Percentiles rank a stretch among this genome's conserved stretches.
Conservation (phyloP, 1,140 invertebrate species). For the Drosophila ercepeae region DNA sequence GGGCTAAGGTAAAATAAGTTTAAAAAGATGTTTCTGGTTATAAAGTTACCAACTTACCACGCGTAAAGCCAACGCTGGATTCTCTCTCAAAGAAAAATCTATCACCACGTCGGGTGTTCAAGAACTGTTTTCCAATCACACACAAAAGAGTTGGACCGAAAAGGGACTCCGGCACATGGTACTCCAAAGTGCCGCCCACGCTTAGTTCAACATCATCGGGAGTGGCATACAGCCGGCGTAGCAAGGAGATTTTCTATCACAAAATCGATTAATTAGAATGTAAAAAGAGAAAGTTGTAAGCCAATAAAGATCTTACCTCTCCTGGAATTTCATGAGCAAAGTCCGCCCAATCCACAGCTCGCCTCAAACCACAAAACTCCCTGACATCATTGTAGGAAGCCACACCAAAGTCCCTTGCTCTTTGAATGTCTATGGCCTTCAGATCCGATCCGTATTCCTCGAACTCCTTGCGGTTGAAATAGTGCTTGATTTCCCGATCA, state of each 20-base stretch:
- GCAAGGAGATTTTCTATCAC: conserved; percentile 66
- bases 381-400: conserved; percentile 92
- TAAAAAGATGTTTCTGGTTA: neutral
- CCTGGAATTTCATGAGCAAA: conserved; percentile 88
- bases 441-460: conserved; percentile 86
- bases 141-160: conserved; percentile 96
- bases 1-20: conserved; percentile 85
- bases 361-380: conserved; percentile 90
- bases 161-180: conserved; percentile 89
- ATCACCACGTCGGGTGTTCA: conserved; percentile 91
- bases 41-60: conserved; percentile 85
- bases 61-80: conserved; percentile 88
- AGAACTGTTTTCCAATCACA: conserved; percentile 94
- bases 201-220: conserved; percentile 95
- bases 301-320: no score
- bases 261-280: conserved; percentile 1
- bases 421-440: conserved; percentile 92
- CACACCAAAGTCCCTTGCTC: conserved; percentile 94
- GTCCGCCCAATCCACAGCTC: conserved; percentile 89
- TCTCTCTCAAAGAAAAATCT: conserved; percentile 92
- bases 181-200: conserved; percentile 92
- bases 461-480: conserved; percentile 88
- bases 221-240: conserved; percentile 62
- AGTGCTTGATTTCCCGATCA: conserved; percentile 91
- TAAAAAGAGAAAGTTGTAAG: no score